Base-by-base conservation (phyloP, 2,888 invertebrate genomes). In the Agrypnus murinus region DNA sequence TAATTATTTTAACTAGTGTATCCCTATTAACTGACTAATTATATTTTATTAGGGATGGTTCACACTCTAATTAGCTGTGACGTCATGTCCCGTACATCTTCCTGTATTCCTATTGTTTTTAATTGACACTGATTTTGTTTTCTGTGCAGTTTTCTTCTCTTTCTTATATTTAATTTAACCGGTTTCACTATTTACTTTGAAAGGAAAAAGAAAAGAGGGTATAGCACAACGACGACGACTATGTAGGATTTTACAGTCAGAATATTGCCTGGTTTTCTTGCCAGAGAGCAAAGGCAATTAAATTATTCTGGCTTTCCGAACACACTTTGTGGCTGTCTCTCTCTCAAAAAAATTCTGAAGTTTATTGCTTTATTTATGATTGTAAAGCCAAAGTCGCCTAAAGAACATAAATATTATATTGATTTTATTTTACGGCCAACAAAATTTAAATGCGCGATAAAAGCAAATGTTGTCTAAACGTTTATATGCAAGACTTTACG, bases 1-100 rank as follows among this genome's bases (percentile, higher is more conserved):
- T 85, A 85, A 85, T 85, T 85, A 86, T 83, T 84, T 85, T 85
- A 86, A 86, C 83, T 85, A 83, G 82, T 84, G 85, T 86, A 85
- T 85, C 85, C 85, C 85, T 85, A 86, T 85, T 85, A 85, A 85
- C 83, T 81, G 80, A 81, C 84, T 86, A 85, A 85, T 86, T 85
- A 84, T 82, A 82, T 82, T 83, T 83, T 81, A 83, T 85, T 84
- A 84, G 84, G 82, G 73, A 77, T 69, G 77, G 82, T 84, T 84
- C 84, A 85, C 84, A 84, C 84, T 82, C 80, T 82, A 85, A 85
- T 85, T 85, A 85, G 80, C 77, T 65, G 70, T 80, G 77, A 83
- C 82, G 84, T 84, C 84, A 84, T 83, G 82, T 85, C 85, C 63
- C 50, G 75, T 66, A 64, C 74, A 71, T 81, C 83, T 84, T 85